Evolutionary conservation across 2,113 vertebrate genomes (phyloP), one percentile per base, ranked within the genome.

Genomic region (Talpa occidentalis): DNA sequence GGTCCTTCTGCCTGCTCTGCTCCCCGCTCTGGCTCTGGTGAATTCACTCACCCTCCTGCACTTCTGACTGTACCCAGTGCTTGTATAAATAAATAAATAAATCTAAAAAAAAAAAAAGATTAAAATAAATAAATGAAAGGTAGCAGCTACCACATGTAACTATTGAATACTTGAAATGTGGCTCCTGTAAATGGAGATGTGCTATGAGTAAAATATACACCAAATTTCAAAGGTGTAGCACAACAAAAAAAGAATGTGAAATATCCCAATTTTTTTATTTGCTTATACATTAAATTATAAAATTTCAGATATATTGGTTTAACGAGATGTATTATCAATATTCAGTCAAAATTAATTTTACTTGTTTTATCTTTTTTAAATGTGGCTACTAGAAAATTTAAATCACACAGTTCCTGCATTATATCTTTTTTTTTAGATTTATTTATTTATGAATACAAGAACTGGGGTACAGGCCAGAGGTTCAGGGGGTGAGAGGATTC

Each of bases 271-370:
- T 19, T 76, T 76, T 88, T n/a, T 79, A 78, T 6, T 35, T 64
- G n/a, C 73, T 73, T 90, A 47, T 85, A 73, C 64, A 62, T 73
- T 14, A 85, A 88, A 77, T 37, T 79, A 47, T 30, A 90, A 54
- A 64, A 44, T 9, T 84, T 49, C 30, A 26, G 26, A 66, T 78
- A 37, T 69, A 42, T 44, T 84, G 69, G 24, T 59, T 72, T 84
- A 40, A 59, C 78, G 28, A 74, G 86, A 90, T 56, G 26, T 14
- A 67, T 52, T 54, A n/a, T 90, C 70, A 77, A 91, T 90, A 59
- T 28, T 59, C 82, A 54, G 59, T 73, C 19, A 42, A 76, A 83
- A 54, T 72, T 52, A 62, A 56, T 76, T 79, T 80, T 9, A 79
- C n/a, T 17, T 72, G 5, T 42, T 78, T 80, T n/a, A 22, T 62